Percentiles rank a stretch among this genome's conserved stretches.
phyloP scores from a whole-genome alignment of 1,140 invertebrate genomes.

The Plutomurus gul region DNA sequence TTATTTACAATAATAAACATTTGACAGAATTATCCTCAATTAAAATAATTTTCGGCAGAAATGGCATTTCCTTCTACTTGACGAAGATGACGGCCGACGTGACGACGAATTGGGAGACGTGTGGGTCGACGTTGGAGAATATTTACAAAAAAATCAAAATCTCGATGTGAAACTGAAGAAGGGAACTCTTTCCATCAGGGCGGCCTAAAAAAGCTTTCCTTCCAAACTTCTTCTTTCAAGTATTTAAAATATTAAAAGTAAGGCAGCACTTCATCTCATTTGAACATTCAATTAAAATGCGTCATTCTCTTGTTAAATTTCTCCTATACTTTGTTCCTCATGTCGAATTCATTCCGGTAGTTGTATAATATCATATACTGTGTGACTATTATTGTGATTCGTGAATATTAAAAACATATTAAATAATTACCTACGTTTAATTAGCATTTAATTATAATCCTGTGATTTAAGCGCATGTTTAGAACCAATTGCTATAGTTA shows the following conservation, averaged over 20 bases:
- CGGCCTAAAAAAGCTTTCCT: neutral
- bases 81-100: slow-evolving; percentile 45
- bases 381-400: too few species aligned
- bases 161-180: slow-evolving; percentile 33
- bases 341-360: too few species aligned
- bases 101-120: slow-evolving; percentile 48
- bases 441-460: too few species aligned
- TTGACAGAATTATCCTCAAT: neutral
- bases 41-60: slow-evolving; percentile 34
- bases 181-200: slow-evolving; percentile 31
- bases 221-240: neutral
- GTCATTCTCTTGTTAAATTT: too few species aligned
- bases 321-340: too few species aligned
- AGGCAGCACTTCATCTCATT: neutral
- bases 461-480: too few species aligned
- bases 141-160: slow-evolving; percentile 35
- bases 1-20: neutral
- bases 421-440: too few species aligned
- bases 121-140: slow-evolving; percentile 38
- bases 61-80: slow-evolving; percentile 46
- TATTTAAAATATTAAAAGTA: neutral
- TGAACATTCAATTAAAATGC: too few species aligned
- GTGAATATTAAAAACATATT: too few species aligned
- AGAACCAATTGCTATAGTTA: too few species aligned
- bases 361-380: too few species aligned